Base-by-base conservation (phyloP, 2,797 vertebrate genomes). In the Sternarchorhynchus goeldii region DNA sequence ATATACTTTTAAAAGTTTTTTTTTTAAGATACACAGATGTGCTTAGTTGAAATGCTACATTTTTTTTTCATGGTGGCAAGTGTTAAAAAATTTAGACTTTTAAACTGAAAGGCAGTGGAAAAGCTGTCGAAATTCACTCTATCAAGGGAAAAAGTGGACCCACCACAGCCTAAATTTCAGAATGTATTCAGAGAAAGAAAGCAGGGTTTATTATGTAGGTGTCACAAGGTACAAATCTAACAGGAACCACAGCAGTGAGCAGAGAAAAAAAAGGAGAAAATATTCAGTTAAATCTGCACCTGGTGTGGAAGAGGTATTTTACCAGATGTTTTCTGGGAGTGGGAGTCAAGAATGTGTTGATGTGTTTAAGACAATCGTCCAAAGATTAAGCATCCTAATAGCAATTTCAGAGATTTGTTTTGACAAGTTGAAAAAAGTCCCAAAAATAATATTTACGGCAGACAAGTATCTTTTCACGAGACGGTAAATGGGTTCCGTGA, bases 71-170 rank as follows among this genome's bases (percentile, higher is more conserved):
- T 62, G 88, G 92, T 93, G 93, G 93, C 91, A 92, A 92, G 93
- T 93, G 94, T 95, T 93, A 94, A 93, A 93, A 77, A 92, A 93
- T 92, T 86, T 88, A 88, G 91, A 93, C 93, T 91, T 73, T 90
- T 92, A 90, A 93, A 94, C 88, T 90, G 91, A 90, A 92, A 90
- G 87, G 87, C 88, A 77, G 85, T 88, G 84, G 87, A 91, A 90
- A 85, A 90, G 86, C 87, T 86, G 83, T 83, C 82, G 84, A 90
- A 91, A 94, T 95, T 93, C 92, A 94, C 86, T 94, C 94, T 90
- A 93, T 89, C 90, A 87, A 86, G 92, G 90, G 91, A 83, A 67
- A 14, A 67, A 85, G 83, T 85, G 84, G 81, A 91, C 81, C 85
- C 59, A 85, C 82, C 85, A 80, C 86, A 90, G 89, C 88, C 87